These are phyloP conservation scores for Aplidium turbinatum DNA, from an alignment of 23 tunicate genomes.

Conservation along the genomic window DNA sequence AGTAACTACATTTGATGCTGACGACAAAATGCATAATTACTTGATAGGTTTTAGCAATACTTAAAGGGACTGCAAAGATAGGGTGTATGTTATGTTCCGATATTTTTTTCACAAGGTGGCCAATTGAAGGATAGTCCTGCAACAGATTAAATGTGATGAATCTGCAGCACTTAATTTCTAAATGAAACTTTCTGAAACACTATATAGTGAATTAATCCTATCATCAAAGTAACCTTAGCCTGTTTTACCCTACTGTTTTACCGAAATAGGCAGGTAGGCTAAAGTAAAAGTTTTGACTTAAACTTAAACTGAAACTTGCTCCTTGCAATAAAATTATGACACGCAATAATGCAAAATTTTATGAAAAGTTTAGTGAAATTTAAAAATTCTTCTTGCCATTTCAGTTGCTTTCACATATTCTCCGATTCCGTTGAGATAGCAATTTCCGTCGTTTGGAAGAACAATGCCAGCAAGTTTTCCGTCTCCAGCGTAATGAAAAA, in stretches of 20 bases:
- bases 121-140: slow-evolving; percentile 98
- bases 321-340: too few relatives aligned
- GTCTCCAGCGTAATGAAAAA: slow-evolving; percentile 96
- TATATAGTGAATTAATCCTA: too few relatives aligned
- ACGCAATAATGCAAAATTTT: too few relatives aligned
- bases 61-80: slow-evolving; percentile 93
- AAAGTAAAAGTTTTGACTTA: too few relatives aligned
- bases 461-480: slow-evolving; percentile 98
- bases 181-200: too few relatives aligned
- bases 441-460: slow-evolving; percentile 90
- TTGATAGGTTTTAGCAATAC: slow-evolving; percentile 52
- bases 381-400: slow-evolving; percentile 62
- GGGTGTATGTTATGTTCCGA: slow-evolving; percentile 75
- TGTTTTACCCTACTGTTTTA: too few relatives aligned
- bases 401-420: slow-evolving; percentile 68
- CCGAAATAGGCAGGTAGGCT: too few relatives aligned
- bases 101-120: slow-evolving; percentile 88
- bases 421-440: slow-evolving; percentile 66
- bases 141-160: slow-evolving; percentile 5
- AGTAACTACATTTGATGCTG: too few relatives aligned
- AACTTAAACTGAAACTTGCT: too few relatives aligned
- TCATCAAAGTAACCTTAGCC: too few relatives aligned
- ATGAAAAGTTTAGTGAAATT: too few relatives aligned
- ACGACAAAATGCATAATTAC: slow-evolving; percentile 35
- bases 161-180: too few relatives aligned